Base-by-base conservation (phyloP, 1,140 invertebrate genomes). In the Lepidostoma basale region DNA sequence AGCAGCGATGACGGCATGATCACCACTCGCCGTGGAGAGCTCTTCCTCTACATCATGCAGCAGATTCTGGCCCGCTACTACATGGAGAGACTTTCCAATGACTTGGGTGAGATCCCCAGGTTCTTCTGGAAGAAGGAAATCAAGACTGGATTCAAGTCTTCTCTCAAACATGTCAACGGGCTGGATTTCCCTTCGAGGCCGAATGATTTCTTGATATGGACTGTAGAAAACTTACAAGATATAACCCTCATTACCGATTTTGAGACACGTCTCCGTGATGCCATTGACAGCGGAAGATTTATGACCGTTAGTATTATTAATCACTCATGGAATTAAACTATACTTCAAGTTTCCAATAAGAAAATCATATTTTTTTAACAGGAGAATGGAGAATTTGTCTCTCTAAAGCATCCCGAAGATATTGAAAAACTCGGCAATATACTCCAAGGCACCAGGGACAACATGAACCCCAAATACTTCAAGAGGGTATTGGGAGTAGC, bases 261-360 rank as follows among this genome's bases (percentile, higher is more conserved):
- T 67, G 86, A 88, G 68, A 79, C 77, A 44, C 86, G 89, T 70
- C 84, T 91, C 45, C 80, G 85, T 28, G 83, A 89, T 44, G 86
- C 87, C 66, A 89, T 91, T 52, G 84, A 88, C 4, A 78, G 83
- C 62, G 89, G 89, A 63, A 86, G 81, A 72, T 82, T 90, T 14
- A 79, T 80, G 74, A 81, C 81, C 54, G 72, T 73, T 58, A 69
- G 47, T 66, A 5, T 16, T 33, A 47, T 28, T 59, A 23, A 20
- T 18, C 33, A 23, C n/a, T n/a, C n/a, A n/a, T n/a, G n/a, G 1
- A 36, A 83, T 85, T 56, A 85, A 83, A 0, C n/a, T 80, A 79
- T 14, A 75, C 77, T 18, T n/a, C n/a, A n/a, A n/a, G n/a, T n/a
- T n/a, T n/a, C n/a, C n/a, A n/a, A n/a, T n/a, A n/a, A n/a, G n/a